A percentile compares a stretch with the other conserved stretches of the same genome.
Conservation (phyloP, 1,140 invertebrate species). For the Brevipalpus yothersi region DNA sequence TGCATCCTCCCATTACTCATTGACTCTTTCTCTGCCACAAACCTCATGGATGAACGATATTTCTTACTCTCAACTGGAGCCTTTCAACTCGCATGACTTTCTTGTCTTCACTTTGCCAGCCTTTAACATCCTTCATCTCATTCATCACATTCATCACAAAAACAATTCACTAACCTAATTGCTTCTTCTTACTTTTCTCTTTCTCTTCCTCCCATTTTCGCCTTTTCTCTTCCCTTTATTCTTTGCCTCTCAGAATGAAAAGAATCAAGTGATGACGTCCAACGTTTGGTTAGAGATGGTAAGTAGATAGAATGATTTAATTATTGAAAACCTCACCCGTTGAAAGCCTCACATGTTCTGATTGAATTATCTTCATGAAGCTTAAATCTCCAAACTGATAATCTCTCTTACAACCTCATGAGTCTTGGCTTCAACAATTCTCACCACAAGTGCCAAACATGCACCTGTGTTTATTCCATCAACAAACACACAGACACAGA, state of each 20-base stretch:
- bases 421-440: not conserved
- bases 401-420: not conserved
- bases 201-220: not conserved
- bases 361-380: not conserved
- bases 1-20: too few relatives aligned
- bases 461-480: too few relatives aligned
- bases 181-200: not conserved
- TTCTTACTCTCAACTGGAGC: too few relatives aligned
- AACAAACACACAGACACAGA: too few relatives aligned
- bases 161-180: too few relatives aligned
- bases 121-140: not conserved
- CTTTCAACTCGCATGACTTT: not conserved
- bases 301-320: constrained; percentile 17
- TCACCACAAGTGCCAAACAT: too few relatives aligned
- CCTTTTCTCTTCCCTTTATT: not conserved
- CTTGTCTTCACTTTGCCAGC: not conserved
- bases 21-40: too few relatives aligned
- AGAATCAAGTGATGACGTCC: constrained; percentile 97
- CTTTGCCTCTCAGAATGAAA: constrained; percentile 53
- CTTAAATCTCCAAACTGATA: not conserved
- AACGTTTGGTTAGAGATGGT: constrained; percentile 89
- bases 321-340: not conserved
- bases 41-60: too few relatives aligned
- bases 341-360: not conserved
- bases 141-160: not conserved